These are phyloP conservation scores for Cantharis nigra DNA, from an alignment of 2,888 invertebrate species.

Conservation along the genomic window DNA sequence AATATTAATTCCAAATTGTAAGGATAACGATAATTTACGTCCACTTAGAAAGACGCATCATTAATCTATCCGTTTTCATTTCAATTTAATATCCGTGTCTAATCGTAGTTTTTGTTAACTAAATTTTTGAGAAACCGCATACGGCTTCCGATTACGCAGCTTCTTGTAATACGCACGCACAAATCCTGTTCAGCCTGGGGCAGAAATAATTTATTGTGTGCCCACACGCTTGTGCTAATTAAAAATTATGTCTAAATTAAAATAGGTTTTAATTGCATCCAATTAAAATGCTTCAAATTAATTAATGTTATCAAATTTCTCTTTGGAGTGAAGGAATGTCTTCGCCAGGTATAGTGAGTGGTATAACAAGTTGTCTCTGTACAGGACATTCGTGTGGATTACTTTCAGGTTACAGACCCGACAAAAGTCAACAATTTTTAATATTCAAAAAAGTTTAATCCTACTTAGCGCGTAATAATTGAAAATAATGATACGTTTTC, in stretches of 20 bases:
- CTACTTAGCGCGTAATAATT: neutral
- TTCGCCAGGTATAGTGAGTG: neutral
- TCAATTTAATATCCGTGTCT: neutral
- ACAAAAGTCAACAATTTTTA: neutral
- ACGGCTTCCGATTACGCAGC: slow-evolving; percentile 27
- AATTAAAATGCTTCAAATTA: neutral
- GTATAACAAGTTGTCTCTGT: neutral
- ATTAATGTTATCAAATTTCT: neutral
- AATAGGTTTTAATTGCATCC: neutral
- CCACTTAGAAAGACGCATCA: neutral
- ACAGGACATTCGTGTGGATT: neutral
- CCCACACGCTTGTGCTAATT: neutral
- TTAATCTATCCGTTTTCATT: neutral
- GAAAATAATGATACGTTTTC: neutral
- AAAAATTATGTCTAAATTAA: neutral
- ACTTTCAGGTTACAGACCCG: neutral
- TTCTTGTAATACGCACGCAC: slow-evolving; percentile 22
- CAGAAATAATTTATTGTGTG: slow-evolving; percentile 12
- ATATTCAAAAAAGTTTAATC: neutral
- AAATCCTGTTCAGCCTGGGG: slow-evolving; percentile 18
- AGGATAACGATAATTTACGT: neutral
- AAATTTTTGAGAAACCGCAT: slow-evolving; percentile 13
- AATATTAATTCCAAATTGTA: neutral
- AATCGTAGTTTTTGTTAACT: slow-evolving; percentile 13
- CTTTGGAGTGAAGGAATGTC: neutral